Percentiles rank a stretch among this genome's conserved stretches.
These are phyloP conservation scores for Ernsta delagoae DNA, from an alignment of 2,888 invertebrate genomes.

Conservation along the genomic window DNA sequence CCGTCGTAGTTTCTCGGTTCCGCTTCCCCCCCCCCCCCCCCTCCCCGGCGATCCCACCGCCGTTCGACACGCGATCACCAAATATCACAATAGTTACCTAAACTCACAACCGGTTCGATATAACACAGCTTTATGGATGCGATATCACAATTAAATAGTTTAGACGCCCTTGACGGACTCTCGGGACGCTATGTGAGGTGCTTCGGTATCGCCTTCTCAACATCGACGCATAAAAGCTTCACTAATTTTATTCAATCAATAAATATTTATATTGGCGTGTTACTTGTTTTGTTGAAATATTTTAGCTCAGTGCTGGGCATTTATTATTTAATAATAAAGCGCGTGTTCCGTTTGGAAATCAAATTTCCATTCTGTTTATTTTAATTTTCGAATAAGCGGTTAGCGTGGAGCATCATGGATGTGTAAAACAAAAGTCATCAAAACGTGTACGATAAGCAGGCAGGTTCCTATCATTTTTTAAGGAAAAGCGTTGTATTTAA, in stretches of 20 bases:
- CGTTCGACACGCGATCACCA: slow-evolving; percentile 62
- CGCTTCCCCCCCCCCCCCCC: slow-evolving; percentile 44
- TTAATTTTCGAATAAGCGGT: too few species aligned
- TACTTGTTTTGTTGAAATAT: slow-evolving; percentile 12
- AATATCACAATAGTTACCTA: slow-evolving; percentile 84
- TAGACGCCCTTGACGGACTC: slow-evolving; percentile 45
- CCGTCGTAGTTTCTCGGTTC: slow-evolving; percentile 40
- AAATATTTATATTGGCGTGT: slow-evolving; percentile 28
- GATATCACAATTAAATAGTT: slow-evolving; percentile 72
- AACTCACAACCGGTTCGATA: slow-evolving; percentile 80
- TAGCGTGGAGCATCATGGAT: slow-evolving; percentile 14
- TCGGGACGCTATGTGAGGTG: slow-evolving; percentile 33
- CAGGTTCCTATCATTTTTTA: slow-evolving; percentile 29
- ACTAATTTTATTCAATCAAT: slow-evolving; percentile 15
- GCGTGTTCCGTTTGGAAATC: slow-evolving; percentile 28
- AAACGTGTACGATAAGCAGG: slow-evolving; percentile 16
- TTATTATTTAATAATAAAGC: too few species aligned
- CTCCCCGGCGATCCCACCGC: slow-evolving; percentile 38
- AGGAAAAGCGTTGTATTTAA: background rate
- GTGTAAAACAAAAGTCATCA: slow-evolving; percentile 15
- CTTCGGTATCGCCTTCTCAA: slow-evolving; percentile 33
- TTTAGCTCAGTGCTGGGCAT: too few species aligned
- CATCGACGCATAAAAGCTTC: slow-evolving; percentile 15
- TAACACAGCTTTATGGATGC: slow-evolving; percentile 81
- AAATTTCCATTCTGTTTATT: slow-evolving; percentile 27